A percentile compares a stretch with the other conserved stretches of the same genome.
These are phyloP conservation scores for Liodrosophila aerea DNA, from an alignment of 2,888 invertebrate species.

Conservation along the genomic window DNA sequence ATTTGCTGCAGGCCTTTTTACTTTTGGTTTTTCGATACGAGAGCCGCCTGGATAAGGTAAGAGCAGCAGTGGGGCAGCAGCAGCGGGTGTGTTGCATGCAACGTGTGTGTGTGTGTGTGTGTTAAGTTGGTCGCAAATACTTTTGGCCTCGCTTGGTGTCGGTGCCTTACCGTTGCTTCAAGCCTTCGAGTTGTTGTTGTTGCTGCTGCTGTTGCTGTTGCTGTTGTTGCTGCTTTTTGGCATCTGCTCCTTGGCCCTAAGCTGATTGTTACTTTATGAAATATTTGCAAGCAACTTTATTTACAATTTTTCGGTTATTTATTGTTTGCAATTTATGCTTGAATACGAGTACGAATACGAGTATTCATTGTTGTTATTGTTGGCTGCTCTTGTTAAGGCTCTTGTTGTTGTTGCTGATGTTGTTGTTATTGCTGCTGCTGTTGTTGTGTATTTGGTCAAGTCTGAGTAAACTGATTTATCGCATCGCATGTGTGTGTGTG, in stretches of 20 bases:
- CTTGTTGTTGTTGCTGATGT: no score
- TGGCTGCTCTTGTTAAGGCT: slow-evolving; percentile 15
- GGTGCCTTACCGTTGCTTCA: slow-evolving; percentile 72
- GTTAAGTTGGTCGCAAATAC: slow-evolving; percentile 72
- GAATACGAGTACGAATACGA: slow-evolving; percentile 39
- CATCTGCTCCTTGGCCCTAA: slow-evolving; percentile 76
- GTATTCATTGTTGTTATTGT: slow-evolving; percentile 9
- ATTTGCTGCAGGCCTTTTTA: slow-evolving; percentile 73
- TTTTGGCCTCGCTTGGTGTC: slow-evolving; percentile 76
- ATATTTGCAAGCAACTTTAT: slow-evolving; percentile 79
- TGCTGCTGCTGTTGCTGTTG: slow-evolving; percentile 24
- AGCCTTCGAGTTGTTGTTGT: slow-evolving; percentile 35
- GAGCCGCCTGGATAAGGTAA: slow-evolving; percentile 49
- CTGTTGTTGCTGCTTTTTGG: slow-evolving; percentile 55
- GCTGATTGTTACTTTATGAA: slow-evolving; percentile 77
- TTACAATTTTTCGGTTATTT: slow-evolving; percentile 80
- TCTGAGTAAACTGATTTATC: slow-evolving; percentile 68
- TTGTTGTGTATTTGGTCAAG: slow-evolving; percentile 70
- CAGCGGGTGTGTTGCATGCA: slow-evolving; percentile 47
- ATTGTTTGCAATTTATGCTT: slow-evolving; percentile 79
- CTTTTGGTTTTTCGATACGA: slow-evolving; percentile 75
- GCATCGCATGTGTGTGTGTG: slow-evolving; percentile 21
- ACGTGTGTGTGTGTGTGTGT: slow-evolving; percentile 41
- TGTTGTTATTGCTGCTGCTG: no score
- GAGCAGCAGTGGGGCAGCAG: slow-evolving; percentile 10